A percentile compares a stretch with the other conserved stretches of the same genome.
phyloP scores from a whole-genome alignment of 2,113 vertebrate genomes.

The Melanerpes formicivorus region DNA sequence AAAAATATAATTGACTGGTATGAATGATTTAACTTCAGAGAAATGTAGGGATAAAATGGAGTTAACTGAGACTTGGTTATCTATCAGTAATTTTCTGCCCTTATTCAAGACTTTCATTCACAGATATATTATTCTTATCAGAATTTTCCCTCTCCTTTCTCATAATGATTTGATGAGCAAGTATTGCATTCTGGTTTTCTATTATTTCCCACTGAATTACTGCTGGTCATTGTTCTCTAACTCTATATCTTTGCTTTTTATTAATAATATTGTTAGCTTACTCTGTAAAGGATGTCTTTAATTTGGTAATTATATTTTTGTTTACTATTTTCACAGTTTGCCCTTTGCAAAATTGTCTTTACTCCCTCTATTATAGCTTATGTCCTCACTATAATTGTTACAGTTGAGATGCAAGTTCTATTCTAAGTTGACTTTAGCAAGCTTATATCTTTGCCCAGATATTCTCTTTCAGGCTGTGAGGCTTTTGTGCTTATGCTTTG shows the following conservation, averaged over 20 bases:
- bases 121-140: neutral
- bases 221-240: neutral
- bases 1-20: neutral
- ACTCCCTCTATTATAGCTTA: neutral
- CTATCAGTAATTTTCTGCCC: neutral
- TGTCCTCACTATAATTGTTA: conserved; percentile 4
- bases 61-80: neutral
- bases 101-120: neutral
- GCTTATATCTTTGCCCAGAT: neutral
- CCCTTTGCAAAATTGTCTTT: conserved; percentile 12
- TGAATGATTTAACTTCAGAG: conserved; percentile 31
- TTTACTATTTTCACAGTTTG: conserved; percentile 18
- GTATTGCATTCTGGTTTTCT: conserved; percentile 6
- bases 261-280: neutral
- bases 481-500: neutral
- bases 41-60: neutral
- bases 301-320: conserved; percentile 16
- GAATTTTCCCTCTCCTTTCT: neutral
- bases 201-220: neutral
- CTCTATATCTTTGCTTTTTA: neutral
- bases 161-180: neutral
- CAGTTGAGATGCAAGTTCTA: neutral
- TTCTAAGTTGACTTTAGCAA: conserved; percentile 2
- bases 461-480: neutral
- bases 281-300: neutral